A percentile compares a stretch with the other conserved stretches of the same genome.
These are phyloP conservation scores for Fulmarus glacialis DNA, from an alignment of 2,113 vertebrate species.

Conservation along the genomic window DNA sequence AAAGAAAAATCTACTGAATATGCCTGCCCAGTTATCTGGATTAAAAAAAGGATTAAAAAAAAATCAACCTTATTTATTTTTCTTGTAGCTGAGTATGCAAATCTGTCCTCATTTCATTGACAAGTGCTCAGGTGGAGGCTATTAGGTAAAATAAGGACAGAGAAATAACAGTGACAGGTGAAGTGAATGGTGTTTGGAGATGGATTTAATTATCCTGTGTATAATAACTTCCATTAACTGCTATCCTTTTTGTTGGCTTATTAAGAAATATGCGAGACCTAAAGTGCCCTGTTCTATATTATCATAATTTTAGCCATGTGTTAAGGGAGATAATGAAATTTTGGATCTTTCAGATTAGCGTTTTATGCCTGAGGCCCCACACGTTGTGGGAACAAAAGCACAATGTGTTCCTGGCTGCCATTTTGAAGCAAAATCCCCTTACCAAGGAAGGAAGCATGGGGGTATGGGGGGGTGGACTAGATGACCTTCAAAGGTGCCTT, in stretches of 20 bases:
- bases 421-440: background rate
- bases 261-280: background rate
- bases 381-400: background rate
- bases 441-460: rapidly evolving
- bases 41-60: too few relatives aligned
- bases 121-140: background rate
- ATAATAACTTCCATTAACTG: background rate
- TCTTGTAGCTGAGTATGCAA: background rate
- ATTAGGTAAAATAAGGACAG: background rate
- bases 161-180: background rate
- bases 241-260: background rate
- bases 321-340: background rate
- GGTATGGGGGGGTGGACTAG: background rate
- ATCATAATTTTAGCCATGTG: background rate
- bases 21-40: background rate
- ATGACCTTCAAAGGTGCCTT: background rate
- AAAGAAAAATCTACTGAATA: background rate
- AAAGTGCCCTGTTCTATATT: background rate
- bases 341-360: background rate
- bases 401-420: background rate
- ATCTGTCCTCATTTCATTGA: background rate
- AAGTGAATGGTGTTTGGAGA: background rate
- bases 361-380: background rate
- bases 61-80: background rate
- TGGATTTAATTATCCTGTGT: background rate